A percentile compares a stretch with the other conserved stretches of the same genome.
Evolutionary conservation across 2,888 invertebrate species (phyloP).

Genomic region (Hyppa rectilinea): DNA sequence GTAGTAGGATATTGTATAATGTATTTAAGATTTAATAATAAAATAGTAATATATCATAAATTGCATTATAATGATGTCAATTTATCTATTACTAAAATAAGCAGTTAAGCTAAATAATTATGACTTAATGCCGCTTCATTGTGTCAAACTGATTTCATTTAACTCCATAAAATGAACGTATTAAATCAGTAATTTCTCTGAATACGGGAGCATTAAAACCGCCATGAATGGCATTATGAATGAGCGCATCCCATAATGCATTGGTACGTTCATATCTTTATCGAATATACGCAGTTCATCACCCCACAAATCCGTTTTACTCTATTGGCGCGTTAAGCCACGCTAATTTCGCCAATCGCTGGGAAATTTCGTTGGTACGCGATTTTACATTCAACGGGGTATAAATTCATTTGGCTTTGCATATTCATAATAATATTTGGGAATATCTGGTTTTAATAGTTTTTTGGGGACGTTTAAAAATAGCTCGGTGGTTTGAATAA

Average conservation of each 20-base stretch:
- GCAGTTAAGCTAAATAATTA: too few species aligned
- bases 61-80: too few species aligned
- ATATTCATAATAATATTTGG: constrained; percentile 57
- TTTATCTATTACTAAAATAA: too few species aligned
- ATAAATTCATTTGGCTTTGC: constrained; percentile 65
- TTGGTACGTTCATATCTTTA: constrained; percentile 58
- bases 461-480: constrained; percentile 29
- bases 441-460: constrained; percentile 51
- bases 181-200: constrained; percentile 1
- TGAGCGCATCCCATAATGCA: constrained; percentile 43
- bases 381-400: constrained; percentile 64
- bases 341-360: constrained; percentile 70
- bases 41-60: too few species aligned
- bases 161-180: too few species aligned
- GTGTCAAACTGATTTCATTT: too few species aligned
- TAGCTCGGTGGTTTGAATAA: constrained; percentile 16
- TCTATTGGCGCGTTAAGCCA: constrained; percentile 72
- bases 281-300: constrained; percentile 65
- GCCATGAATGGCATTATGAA: constrained; percentile 32
- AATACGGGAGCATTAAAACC: constrained; percentile 30
- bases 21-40: too few species aligned
- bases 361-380: constrained; percentile 57
- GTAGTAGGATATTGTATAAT: too few species aligned
- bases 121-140: too few species aligned
- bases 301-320: constrained; percentile 69